Base-by-base conservation (phyloP, 2,888 invertebrate species). In the Colostygia pectinataria region DNA sequence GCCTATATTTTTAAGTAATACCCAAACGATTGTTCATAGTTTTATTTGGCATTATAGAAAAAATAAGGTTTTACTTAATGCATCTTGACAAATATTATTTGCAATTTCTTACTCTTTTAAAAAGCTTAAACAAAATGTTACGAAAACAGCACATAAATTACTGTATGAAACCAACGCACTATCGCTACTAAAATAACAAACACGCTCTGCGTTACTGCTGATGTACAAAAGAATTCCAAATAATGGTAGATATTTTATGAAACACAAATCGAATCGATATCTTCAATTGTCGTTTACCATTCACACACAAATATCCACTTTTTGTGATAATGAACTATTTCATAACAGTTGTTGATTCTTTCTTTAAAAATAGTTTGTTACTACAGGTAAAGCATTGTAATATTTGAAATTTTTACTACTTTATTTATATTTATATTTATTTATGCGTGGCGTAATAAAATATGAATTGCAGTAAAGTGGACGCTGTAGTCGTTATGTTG, bases 361-460 rank as follows among this genome's bases (percentile, higher is more conserved):
- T 41, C 27, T 34, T 39, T 29, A 39, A 39, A 38, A 38, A 39
- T 18, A 39, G 25, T 32, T 33, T 43, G 38, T 38, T 43, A 33
- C 29, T 25, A 32, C 33, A 38, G n/a, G 43, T 23, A 27, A 32
- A 15, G 28, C 47, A 52, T 37, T 48, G 50, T 53, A 45, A 53
- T 49, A 28, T 42, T 10, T 45, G 31, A 27, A 40, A 13, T 36
- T 41, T 56, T 54, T 51, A 51, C 61, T 58, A 53, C 59, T 55
- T 52, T 46, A 56, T 59, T 63, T 9, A 10, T 27, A n/a, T n/a
- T n/a, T n/a, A 61, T 58, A 60, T 61, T 61, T 61, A 48, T 45
- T 45, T 29, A 25, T 51, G 57, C 58, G 55, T 47, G 36, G 31
- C 29, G 57, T 53, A 54, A 61, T 61, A 63, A n/a, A 64, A 60